A percentile compares a stretch with the other conserved stretches of the same genome.
Evolutionary conservation across 2,797 vertebrate species (phyloP).

Genomic region (Rhinophrynus dorsalis): DNA sequence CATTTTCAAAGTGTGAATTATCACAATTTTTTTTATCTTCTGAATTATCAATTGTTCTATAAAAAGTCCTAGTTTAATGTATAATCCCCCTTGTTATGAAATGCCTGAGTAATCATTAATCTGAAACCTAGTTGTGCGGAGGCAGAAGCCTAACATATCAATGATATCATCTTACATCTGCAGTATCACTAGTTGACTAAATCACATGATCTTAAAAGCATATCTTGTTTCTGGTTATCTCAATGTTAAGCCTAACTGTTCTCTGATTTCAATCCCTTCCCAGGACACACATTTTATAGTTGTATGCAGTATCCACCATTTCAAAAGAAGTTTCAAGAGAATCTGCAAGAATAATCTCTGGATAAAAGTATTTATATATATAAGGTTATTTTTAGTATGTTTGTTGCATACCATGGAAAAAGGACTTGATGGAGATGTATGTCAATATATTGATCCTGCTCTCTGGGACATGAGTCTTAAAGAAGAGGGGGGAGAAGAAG

Average conservation of each 20-base stretch:
- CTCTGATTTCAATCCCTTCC: slow-evolving; percentile 67
- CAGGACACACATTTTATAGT: slow-evolving; percentile 57
- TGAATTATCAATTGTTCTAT: no score
- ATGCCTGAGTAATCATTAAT: slow-evolving; percentile 55
- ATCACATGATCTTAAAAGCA: slow-evolving; percentile 65
- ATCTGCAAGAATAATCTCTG: neutral
- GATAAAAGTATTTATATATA: neutral
- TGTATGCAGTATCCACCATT: slow-evolving; percentile 16
- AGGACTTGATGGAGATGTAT: slow-evolving; percentile 65
- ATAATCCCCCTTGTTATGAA: neutral
- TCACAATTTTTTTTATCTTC: no score
- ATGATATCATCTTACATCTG: slow-evolving; percentile 53
- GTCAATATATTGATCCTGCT: slow-evolving; percentile 55
- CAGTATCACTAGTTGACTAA: slow-evolving; percentile 62
- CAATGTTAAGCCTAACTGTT: slow-evolving; percentile 77
- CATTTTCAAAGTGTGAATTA: no score
- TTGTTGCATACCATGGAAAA: slow-evolving; percentile 64
- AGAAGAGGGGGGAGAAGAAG: slow-evolving; percentile 59
- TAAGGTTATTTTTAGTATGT: neutral
- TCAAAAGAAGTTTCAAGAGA: neutral
- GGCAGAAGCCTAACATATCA: slow-evolving; percentile 54
- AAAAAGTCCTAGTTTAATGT: no score
- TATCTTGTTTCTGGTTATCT: slow-evolving; percentile 78
- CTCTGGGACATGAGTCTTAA: slow-evolving; percentile 59
- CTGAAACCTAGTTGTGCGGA: slow-evolving; percentile 47